phyloP scores from a whole-genome alignment of 2,113 vertebrate species.

The Henicopernis longicauda region DNA sequence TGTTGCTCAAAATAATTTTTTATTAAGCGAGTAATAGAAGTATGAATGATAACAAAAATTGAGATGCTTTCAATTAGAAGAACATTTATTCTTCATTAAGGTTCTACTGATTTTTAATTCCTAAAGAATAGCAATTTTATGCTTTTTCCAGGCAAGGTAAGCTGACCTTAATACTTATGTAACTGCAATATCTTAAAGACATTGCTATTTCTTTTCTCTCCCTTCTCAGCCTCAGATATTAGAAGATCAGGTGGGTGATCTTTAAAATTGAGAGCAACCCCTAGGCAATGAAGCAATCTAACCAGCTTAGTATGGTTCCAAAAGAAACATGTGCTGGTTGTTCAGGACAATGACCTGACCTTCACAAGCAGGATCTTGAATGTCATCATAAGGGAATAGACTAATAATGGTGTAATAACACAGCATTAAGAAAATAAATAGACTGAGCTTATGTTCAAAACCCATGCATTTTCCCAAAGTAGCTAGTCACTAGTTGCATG shows the following conservation, averaged over 20 bases:
- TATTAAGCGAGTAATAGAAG: slow-evolving; percentile 3
- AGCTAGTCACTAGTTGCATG: background rate
- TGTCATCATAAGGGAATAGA: background rate
- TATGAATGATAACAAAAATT: background rate
- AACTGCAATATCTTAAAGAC: background rate
- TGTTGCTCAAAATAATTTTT: slow-evolving; percentile 23
- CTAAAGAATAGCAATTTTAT: background rate
- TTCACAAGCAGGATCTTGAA: background rate
- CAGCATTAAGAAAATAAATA: background rate
- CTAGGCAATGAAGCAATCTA: background rate
- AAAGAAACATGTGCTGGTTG: background rate
- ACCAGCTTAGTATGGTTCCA: background rate
- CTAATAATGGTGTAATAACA: background rate
- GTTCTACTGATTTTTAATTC: background rate
- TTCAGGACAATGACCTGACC: background rate
- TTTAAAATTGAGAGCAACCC: background rate
- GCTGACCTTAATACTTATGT: background rate
- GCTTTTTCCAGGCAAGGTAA: background rate
- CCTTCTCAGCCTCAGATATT: background rate
- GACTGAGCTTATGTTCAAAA: background rate
- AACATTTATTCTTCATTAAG: background rate
- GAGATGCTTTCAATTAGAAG: background rate
- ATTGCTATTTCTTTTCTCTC: background rate
- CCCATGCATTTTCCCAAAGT: background rate
- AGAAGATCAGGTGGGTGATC: background rate